Percentiles rank a stretch among this genome's conserved stretches.
Conservation (phyloP, 2,888 invertebrate species). For the Trichopoda pennipes region DNA sequence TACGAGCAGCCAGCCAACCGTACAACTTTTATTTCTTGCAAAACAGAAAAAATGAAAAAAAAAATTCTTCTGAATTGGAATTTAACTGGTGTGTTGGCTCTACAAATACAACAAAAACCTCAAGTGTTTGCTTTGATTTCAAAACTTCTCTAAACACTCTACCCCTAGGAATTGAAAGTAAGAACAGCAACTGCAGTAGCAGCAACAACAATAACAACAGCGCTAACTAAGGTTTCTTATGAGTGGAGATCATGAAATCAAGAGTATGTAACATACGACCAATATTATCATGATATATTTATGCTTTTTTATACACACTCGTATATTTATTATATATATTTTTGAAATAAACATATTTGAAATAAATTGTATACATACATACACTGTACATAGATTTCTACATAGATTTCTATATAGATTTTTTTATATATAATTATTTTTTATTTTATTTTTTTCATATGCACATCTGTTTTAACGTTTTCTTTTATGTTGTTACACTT, state of each 20-base stretch:
- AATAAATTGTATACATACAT: constrained; percentile 6
- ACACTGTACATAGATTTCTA: not conserved
- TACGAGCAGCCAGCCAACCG: constrained; percentile 77
- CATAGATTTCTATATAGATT: constrained; percentile 17
- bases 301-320: not conserved
- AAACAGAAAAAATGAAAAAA: not conserved
- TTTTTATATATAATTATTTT: too few species aligned
- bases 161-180: not conserved
- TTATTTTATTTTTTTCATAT: not conserved
- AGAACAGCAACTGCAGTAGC: constrained; percentile 6
- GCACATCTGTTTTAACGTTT: constrained; percentile 25
- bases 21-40: constrained; percentile 26
- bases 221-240: constrained; percentile 49
- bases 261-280: constrained; percentile 45
- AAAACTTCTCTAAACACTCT: constrained; percentile 23
- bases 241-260: constrained; percentile 60
- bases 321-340: not conserved
- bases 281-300: constrained; percentile 29
- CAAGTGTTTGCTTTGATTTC: constrained; percentile 58
- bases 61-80: constrained; percentile 34
- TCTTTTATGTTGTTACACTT: constrained; percentile 38
- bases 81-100: constrained; percentile 48
- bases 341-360: constrained; percentile 7
- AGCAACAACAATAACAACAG: constrained; percentile 3
- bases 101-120: constrained; percentile 41